Evolutionary conservation across 2,888 invertebrate species (phyloP).

Genomic region (Nephrotoma guestfalica): DNA sequence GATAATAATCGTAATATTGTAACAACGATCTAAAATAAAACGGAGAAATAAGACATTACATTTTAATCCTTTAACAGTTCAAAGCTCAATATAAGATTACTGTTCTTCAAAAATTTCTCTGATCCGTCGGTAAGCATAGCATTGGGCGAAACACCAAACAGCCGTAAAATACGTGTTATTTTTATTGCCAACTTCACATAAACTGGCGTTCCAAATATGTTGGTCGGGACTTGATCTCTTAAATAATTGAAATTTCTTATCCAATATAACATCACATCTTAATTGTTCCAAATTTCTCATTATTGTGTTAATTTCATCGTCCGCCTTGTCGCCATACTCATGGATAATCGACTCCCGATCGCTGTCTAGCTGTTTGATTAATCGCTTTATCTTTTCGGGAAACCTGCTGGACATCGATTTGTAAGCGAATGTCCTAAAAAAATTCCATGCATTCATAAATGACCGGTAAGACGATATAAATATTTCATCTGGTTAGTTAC

Average conservation of each 20-base stretch:
- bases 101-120: slow-evolving; percentile 49
- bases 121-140: slow-evolving; percentile 72
- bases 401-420: neutral
- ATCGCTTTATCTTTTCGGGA: neutral
- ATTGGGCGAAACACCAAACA: slow-evolving; percentile 81
- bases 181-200: slow-evolving; percentile 33
- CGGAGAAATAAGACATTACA: neutral
- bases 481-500: no score
- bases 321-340: neutral
- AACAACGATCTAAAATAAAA: slow-evolving; percentile 37
- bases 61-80: neutral
- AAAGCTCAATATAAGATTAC: slow-evolving; percentile 30
- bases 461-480: no score
- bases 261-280: slow-evolving; percentile 81
- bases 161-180: slow-evolving; percentile 50
- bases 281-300: slow-evolving; percentile 66
- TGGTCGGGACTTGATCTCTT: slow-evolving; percentile 36
- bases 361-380: neutral
- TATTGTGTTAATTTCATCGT: slow-evolving; percentile 53
- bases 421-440: neutral
- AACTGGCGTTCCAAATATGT: slow-evolving; percentile 53
- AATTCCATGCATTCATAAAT: neutral
- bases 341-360: neutral
- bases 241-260: slow-evolving; percentile 57
- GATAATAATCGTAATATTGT: slow-evolving; percentile 60